Evolutionary conservation across 2,113 vertebrate genomes (phyloP).

Genomic region (Nymphicus hollandicus): DNA sequence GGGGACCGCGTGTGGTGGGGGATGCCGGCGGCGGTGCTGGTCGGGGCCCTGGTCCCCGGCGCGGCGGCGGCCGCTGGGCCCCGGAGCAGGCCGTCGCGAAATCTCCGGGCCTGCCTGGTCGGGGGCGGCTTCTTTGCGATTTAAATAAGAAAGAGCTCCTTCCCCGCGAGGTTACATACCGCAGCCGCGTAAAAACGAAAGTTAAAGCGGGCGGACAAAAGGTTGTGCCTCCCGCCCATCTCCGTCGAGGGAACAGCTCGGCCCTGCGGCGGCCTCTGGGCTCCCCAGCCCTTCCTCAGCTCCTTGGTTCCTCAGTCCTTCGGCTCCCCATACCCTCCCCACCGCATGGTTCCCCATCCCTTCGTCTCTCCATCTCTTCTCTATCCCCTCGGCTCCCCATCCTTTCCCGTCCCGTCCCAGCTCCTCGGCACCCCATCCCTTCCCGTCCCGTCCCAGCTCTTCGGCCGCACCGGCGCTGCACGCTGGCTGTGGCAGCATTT

Average conservation of each 20-base stretch:
- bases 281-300: background rate
- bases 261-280: background rate
- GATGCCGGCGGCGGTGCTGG: background rate
- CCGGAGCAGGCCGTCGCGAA: too few relatives aligned
- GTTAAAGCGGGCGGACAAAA: background rate
- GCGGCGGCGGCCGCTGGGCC: background rate
- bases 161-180: background rate
- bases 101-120: background rate
- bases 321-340: background rate
- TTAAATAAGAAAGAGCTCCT: background rate
- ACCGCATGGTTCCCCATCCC: background rate
- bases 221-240: background rate
- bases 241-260: background rate
- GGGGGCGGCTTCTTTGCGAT: background rate
- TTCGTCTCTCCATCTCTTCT: background rate
- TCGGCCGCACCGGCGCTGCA: background rate
- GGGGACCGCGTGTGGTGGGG: background rate
- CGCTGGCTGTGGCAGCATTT: background rate
- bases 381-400: background rate
- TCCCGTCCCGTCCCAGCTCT: background rate
- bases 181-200: conserved; percentile 27
- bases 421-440: background rate
- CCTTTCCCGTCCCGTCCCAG: background rate
- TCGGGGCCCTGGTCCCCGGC: background rate
- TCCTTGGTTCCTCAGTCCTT: background rate